A percentile compares a stretch with the other conserved stretches of the same genome.
These are phyloP conservation scores for Prosapia bicincta DNA, from an alignment of 2,888 invertebrate species.

Conservation along the genomic window DNA sequence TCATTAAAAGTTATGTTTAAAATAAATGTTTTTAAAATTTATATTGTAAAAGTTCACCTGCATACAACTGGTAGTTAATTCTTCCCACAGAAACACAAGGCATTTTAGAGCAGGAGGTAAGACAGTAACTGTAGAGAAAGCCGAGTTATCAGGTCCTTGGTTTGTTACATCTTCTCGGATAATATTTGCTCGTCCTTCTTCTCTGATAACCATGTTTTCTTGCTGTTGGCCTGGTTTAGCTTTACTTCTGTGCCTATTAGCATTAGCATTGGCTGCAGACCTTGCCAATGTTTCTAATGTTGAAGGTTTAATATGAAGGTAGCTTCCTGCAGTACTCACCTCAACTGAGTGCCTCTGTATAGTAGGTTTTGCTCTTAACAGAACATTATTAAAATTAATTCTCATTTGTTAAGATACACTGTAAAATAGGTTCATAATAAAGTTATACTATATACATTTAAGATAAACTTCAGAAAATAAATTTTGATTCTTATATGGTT, in stretches of 20 bases:
- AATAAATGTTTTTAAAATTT: too few relatives aligned
- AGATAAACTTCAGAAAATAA: not conserved
- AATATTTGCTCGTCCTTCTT: not conserved
- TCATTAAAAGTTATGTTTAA: too few relatives aligned
- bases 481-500: too few relatives aligned
- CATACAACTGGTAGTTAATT: constrained; percentile 65
- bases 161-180: not conserved
- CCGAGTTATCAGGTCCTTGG: not conserved
- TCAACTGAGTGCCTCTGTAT: constrained; percentile 86
- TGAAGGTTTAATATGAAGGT: constrained; percentile 73
- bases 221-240: constrained; percentile 37
- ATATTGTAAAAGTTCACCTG: constrained; percentile 52
- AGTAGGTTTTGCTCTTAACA: constrained; percentile 56
- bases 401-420: not conserved
- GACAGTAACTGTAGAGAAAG: constrained; percentile 61
- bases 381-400: too few relatives aligned
- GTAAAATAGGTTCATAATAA: too few relatives aligned
- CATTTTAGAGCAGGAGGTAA: constrained; percentile 85
- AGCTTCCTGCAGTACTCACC: constrained; percentile 64
- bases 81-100: constrained; percentile 87
- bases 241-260: constrained; percentile 62
- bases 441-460: not conserved
- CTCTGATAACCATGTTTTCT: constrained; percentile 5
- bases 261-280: constrained; percentile 74
- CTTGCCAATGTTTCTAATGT: constrained; percentile 73